A percentile compares a stretch with the other conserved stretches of the same genome.
Evolutionary conservation across 1,140 invertebrate species (phyloP).

Genomic region (Prorops nasuta): DNA sequence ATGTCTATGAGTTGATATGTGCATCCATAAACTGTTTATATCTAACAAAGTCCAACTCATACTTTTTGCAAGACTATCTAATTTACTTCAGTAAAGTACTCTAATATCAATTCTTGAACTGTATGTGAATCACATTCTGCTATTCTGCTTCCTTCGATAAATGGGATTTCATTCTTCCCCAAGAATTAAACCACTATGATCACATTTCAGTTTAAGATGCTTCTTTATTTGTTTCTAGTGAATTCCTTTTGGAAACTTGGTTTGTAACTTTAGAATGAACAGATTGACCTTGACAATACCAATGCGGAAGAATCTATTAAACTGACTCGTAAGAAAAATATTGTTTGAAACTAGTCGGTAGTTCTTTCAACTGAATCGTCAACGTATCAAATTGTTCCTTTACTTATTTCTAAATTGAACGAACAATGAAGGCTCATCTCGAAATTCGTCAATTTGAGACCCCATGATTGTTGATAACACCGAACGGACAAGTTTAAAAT

Average conservation of each 20-base stretch:
- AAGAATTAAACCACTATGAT: conserved; percentile 90
- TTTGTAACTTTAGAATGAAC: conserved; percentile 96
- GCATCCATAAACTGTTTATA: conserved; percentile 91
- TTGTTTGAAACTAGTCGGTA: conserved; percentile 92
- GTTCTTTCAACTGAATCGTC: conserved; percentile 89
- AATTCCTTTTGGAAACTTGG: conserved; percentile 98
- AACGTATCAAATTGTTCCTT: conserved; percentile 90
- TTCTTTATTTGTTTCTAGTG: conserved; percentile 98
- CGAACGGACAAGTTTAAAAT: conserved; percentile 95
- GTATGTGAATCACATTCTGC: conserved; percentile 90
- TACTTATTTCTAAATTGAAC: conserved; percentile 97
- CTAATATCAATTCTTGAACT: conserved; percentile 98
- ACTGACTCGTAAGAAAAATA: conserved; percentile 98
- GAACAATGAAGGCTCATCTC: conserved; percentile 97
- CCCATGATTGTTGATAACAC: conserved; percentile 95
- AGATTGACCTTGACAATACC: conserved; percentile 98
- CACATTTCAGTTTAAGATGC: conserved; percentile 92
- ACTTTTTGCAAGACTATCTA: conserved; percentile 97
- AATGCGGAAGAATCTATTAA: conserved; percentile 90
- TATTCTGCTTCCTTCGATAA: conserved; percentile 87
- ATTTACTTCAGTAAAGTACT: conserved; percentile 99
- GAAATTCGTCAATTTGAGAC: conserved; percentile 93
- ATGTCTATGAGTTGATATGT: conserved; percentile 77
- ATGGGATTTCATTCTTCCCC: conserved; percentile 99
- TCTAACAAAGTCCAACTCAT: conserved; percentile 95